Conservation (phyloP, 2,888 invertebrate genomes). For the Peribatodes rhomboidaria region DNA sequence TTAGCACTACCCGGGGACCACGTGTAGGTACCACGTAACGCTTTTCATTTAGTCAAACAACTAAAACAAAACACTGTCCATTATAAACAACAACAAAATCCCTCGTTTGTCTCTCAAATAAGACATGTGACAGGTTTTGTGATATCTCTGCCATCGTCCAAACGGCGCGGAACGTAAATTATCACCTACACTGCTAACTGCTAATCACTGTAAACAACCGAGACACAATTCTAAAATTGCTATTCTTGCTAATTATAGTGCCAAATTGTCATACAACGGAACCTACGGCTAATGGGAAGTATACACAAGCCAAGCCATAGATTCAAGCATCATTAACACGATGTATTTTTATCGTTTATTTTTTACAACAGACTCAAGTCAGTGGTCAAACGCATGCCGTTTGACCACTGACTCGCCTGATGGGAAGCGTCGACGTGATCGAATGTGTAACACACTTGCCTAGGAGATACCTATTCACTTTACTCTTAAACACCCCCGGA, state of each 20-base stretch:
- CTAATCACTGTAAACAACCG: constrained; percentile 61
- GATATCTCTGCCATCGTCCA: constrained; percentile 29
- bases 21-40: no score
- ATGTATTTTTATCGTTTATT: background rate
- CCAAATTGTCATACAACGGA: constrained; percentile 25
- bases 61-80: background rate
- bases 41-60: no score
- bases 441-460: no score
- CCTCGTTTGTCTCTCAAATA: constrained; percentile 26
- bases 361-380: no score
- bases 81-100: background rate
- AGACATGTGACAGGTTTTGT: constrained; percentile 10
- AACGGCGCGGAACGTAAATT: constrained; percentile 55
- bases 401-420: no score
- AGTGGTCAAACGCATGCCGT: no score
- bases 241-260: constrained; percentile 21
- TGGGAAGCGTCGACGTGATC: no score
- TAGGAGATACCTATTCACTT: no score
- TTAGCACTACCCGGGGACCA: no score
- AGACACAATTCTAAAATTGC: constrained; percentile 40
- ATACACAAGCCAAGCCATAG: background rate
- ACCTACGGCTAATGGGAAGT: constrained; percentile 24
- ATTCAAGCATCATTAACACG: background rate
- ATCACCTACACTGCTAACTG: constrained; percentile 61
- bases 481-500: no score